Evolutionary conservation across 53 echinoderm and acorn worm genomes (phyloP).

Genomic region (Arbacia lixula): DNA sequence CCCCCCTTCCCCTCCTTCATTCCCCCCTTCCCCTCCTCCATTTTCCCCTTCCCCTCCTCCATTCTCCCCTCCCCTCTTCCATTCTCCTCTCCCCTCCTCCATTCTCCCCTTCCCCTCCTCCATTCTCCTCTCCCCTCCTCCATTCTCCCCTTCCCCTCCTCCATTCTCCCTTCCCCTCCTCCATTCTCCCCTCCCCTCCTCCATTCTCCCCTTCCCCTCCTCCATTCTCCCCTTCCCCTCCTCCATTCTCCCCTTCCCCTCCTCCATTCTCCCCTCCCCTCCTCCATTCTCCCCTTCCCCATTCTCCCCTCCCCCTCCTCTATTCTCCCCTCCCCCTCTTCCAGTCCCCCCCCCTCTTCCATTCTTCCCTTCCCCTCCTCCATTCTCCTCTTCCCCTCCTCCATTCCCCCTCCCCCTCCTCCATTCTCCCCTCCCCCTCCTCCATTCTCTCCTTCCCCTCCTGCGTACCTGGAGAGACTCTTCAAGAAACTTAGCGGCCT

Average conservation of each 20-base stretch:
- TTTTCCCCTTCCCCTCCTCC: background rate
- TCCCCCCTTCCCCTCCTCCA: background rate
- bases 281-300: background rate
- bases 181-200: background rate
- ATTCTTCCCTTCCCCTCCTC: background rate
- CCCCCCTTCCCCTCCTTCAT: background rate
- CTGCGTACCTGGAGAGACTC: constrained; percentile 63
- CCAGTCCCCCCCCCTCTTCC: background rate
- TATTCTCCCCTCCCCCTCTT: background rate
- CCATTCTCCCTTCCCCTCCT: constrained; percentile 1
- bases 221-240: background rate
- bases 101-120: too few relatives aligned
- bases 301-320: background rate
- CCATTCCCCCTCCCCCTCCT: background rate
- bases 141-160: too few relatives aligned
- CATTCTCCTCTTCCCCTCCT: background rate
- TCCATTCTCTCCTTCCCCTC: background rate
- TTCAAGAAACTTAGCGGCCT: constrained; percentile 55
- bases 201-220: background rate
- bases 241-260: background rate
- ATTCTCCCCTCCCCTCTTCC: background rate
- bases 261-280: background rate
- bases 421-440: background rate
- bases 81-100: background rate
- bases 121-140: too few relatives aligned